These are phyloP conservation scores for Oncopodura yosiiana DNA, from an alignment of 1,140 invertebrate species.

Conservation along the genomic window DNA sequence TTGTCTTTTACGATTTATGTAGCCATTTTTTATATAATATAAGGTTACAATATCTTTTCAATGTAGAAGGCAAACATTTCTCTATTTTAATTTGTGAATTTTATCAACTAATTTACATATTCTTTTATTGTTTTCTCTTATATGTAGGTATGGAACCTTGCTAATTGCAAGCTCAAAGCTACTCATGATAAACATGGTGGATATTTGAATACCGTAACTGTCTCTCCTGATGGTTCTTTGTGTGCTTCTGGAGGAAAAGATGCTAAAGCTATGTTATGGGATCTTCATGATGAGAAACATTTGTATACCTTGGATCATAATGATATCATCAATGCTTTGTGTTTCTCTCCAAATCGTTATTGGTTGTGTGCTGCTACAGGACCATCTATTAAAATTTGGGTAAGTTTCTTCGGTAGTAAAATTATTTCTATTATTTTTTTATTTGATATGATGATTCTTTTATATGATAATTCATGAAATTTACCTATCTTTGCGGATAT, in stretches of 20 bases:
- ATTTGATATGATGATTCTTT: slow-evolving; percentile 14
- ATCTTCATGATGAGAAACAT: slow-evolving; percentile 98
- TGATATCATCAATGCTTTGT: slow-evolving; percentile 94
- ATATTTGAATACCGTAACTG: slow-evolving; percentile 96
- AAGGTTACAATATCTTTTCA: too few species aligned
- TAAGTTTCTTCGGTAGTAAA: too few species aligned
- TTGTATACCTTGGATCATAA: slow-evolving; percentile 97
- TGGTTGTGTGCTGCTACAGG: slow-evolving; percentile 99
- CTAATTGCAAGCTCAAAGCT: slow-evolving; percentile 97
- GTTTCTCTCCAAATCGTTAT: slow-evolving; percentile 99
- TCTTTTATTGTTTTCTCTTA: neutral
- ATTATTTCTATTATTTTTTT: neutral
- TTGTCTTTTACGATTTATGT: too few species aligned
- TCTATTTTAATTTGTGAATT: too few species aligned
- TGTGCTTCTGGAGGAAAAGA: slow-evolving; percentile 99
- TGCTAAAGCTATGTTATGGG: slow-evolving; percentile 99
- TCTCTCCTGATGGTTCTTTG: slow-evolving; percentile 97
- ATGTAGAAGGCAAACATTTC: too few species aligned
- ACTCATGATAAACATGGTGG: slow-evolving; percentile 95
- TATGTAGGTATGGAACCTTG: slow-evolving; percentile 91
- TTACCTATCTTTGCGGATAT: slow-evolving; percentile 25
- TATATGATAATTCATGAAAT: slow-evolving; percentile 11
- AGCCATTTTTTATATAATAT: too few species aligned
- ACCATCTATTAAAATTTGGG: slow-evolving; percentile 98
- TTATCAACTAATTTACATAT: too few species aligned